Evolutionary conservation across 2,113 vertebrate genomes (phyloP).

Genomic region (Hippocampus mohnikei): DNA sequence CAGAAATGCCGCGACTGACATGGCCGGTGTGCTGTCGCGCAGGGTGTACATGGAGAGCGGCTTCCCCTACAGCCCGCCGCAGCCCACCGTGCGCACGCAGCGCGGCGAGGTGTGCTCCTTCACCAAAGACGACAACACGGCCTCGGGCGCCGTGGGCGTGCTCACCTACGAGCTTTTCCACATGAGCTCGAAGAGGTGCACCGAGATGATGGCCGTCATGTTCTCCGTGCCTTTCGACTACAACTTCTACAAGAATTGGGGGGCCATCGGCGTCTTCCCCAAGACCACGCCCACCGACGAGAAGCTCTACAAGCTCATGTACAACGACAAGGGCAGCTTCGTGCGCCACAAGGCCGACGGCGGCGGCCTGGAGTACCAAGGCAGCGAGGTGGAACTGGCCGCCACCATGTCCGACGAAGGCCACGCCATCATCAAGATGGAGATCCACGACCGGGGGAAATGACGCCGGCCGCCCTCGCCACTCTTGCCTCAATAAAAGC

Average conservation of each 20-base stretch:
- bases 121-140: constrained; percentile 65
- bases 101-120: constrained; percentile 63
- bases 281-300: constrained; percentile 4
- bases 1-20: no score
- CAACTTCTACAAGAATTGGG: constrained; percentile 65
- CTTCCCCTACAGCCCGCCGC: constrained; percentile 48
- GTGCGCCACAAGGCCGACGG: constrained; percentile 41
- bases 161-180: constrained; percentile 65
- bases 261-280: constrained; percentile 49
- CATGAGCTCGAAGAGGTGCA: constrained; percentile 1
- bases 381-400: constrained; percentile 26
- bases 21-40: not conserved
- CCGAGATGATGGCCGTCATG: constrained; percentile 53
- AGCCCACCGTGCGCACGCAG: constrained; percentile 54
- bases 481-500: not conserved
- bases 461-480: not conserved
- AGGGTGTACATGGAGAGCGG: constrained; percentile 62
- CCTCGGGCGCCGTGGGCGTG: constrained; percentile 49
- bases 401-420: constrained; percentile 56
- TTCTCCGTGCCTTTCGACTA: constrained; percentile 68
- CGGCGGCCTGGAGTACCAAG: constrained; percentile 20
- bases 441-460: constrained; percentile 54
- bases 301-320: constrained; percentile 52
- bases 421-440: constrained; percentile 58
- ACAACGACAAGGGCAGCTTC: constrained; percentile 45